Evolutionary conservation across 2,797 vertebrate species (phyloP), one percentile per base, ranked within the genome.

Genomic region (Momotus momota): DNA sequence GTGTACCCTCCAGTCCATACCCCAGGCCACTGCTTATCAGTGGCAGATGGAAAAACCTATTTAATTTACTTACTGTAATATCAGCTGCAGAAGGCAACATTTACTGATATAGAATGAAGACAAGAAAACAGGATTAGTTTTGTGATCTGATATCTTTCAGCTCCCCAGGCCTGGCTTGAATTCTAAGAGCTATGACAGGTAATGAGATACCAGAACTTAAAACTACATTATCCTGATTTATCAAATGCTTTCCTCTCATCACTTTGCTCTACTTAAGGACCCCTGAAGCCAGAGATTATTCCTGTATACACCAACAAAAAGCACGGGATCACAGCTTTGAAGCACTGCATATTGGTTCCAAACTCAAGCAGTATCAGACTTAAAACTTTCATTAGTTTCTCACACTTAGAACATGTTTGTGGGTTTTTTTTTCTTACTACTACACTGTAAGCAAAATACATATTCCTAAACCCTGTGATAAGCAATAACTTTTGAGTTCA

Each of bases 131-230:
- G 88, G 85, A 94, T 94, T 95, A 94, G 40, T 88, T 93, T 81
- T 93, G 82, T 93, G 88, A 94, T 93, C 73, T 93, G 94, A 67
- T 95, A 94, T 88, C 74, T 92, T 96, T 73, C 29, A 92, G 12
- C 40, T 88, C 77, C 80, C 22, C 60, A 46, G 83, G 91, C 88
- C 65, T 88, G 23, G 45, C 40, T 92, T 90, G 90, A 94, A 94
- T 96, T 94, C 74, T 92, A 78, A 92, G 71, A 90, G 74, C 57
- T 51, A 38, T 82, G 61, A 60, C 90, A 90, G 67, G 52, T 90
- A 94, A 95, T 78, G 83, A 95, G 90, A 96, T 90, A 96, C 82
- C 74, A 94, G 52, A 87, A 92, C 64, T 93, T 90, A 80, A 95
- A 96, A 92, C 71, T 61, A 48, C 88, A 74, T 95, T 90, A 93